A percentile compares a stretch with the other conserved stretches of the same genome.
These are phyloP conservation scores for Podarcis cretensis DNA, from an alignment of 2,113 vertebrate genomes.

Conservation along the genomic window DNA sequence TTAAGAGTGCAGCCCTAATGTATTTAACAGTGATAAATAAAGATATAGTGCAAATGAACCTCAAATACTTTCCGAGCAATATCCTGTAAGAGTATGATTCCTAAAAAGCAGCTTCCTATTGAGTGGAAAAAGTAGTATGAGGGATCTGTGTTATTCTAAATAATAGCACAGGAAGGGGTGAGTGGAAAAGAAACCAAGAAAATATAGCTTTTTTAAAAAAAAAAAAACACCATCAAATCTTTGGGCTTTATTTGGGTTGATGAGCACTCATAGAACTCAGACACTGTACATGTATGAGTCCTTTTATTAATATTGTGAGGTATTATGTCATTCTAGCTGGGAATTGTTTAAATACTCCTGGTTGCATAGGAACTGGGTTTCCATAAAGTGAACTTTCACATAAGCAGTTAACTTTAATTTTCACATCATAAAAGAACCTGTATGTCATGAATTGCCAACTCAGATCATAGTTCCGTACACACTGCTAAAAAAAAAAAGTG, in stretches of 20 bases:
- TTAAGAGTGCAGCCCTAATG: too few relatives aligned
- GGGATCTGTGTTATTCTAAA: accelerated
- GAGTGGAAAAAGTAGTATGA: background rate
- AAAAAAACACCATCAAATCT: too few relatives aligned
- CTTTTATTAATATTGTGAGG: background rate
- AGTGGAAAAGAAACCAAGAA: background rate
- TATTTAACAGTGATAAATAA: background rate
- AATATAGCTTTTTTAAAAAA: background rate
- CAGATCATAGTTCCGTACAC: background rate
- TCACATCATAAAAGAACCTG: background rate
- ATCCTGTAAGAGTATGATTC: background rate
- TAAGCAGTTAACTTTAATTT: background rate
- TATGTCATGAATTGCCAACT: background rate
- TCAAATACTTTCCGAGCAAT: background rate
- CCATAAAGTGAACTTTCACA: background rate
- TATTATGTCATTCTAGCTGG: background rate
- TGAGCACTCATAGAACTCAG: background rate
- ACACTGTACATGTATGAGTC: background rate
- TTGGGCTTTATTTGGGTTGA: background rate
- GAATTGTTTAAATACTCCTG: too few relatives aligned
- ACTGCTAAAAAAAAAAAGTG: background rate
- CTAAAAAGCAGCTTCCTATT: background rate
- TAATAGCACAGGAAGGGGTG: accelerated
- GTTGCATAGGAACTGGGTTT: too few relatives aligned
- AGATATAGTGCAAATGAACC: background rate